These are phyloP conservation scores for Euura lappo DNA, from an alignment of 1,140 invertebrate genomes.

Conservation along the genomic window DNA sequence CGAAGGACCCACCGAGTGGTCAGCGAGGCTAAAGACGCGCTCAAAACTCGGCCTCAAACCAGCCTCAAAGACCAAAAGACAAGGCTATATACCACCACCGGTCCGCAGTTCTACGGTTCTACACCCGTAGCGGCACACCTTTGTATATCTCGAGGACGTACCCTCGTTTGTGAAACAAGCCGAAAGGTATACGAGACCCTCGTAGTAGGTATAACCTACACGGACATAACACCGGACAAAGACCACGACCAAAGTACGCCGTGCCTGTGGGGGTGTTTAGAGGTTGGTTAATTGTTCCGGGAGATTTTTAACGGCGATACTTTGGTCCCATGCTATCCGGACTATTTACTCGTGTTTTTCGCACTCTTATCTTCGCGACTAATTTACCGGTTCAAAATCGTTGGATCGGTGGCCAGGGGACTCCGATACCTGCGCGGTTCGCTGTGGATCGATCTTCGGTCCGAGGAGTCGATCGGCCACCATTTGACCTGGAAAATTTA, in stretches of 20 bases:
- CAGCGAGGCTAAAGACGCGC: background rate
- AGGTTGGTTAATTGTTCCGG: slow-evolving; percentile 54
- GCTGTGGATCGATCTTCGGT: no score
- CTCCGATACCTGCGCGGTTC: no score
- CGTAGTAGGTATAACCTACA: background rate
- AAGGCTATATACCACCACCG: background rate
- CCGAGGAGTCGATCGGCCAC: no score
- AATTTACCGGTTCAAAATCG: no score
- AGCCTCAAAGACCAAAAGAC: no score
- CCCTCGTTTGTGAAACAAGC: slow-evolving; percentile 57
- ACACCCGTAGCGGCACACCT: slow-evolving; percentile 37
- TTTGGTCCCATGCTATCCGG: background rate
- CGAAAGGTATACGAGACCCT: slow-evolving; percentile 43
- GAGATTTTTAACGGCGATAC: slow-evolving; percentile 26
- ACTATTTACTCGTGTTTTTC: background rate
- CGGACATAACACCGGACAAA: slow-evolving; percentile 35
- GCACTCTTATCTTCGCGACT: background rate
- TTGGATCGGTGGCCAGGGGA: no score
- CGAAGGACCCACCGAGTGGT: slow-evolving; percentile 6
- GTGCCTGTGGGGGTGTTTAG: background rate
- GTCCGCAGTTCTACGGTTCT: background rate
- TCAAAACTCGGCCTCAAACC: background rate
- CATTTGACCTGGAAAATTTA: no score
- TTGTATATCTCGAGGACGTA: slow-evolving; percentile 44
- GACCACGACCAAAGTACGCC: slow-evolving; percentile 20